These are phyloP conservation scores for Streptopelia turtur DNA, from an alignment of 2,797 vertebrate genomes.

Conservation along the genomic window DNA sequence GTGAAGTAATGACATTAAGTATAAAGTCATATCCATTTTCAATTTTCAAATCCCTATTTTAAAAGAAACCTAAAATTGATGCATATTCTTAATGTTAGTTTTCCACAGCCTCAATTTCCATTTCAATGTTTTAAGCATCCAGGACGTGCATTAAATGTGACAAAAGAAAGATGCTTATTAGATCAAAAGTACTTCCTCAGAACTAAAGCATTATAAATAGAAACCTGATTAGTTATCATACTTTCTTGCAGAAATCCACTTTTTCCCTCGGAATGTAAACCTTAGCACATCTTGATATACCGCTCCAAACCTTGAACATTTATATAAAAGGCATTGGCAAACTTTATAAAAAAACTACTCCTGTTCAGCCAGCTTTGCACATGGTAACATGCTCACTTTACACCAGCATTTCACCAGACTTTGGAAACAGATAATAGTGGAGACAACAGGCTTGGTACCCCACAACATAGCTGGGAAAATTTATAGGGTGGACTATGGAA, in stretches of 20 bases:
- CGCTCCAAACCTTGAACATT: background rate
- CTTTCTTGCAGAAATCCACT: background rate
- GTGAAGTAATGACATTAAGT: background rate
- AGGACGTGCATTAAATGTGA: background rate
- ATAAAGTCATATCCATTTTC: background rate
- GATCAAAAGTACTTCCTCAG: background rate
- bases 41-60: background rate
- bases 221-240: background rate
- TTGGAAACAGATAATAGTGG: background rate
- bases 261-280: background rate
- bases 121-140: background rate
- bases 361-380: background rate
- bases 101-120: background rate
- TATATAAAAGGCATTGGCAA: background rate
- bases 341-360: background rate
- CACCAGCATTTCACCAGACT: background rate
- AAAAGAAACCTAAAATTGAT: background rate
- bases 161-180: background rate
- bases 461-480: background rate
- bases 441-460: background rate
- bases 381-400: background rate
- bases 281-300: background rate
- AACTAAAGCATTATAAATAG: background rate
- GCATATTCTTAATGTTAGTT: background rate
- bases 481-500: background rate